Base-by-base conservation (phyloP, 2,113 vertebrate species). In the Dicentrarchus labrax region DNA sequence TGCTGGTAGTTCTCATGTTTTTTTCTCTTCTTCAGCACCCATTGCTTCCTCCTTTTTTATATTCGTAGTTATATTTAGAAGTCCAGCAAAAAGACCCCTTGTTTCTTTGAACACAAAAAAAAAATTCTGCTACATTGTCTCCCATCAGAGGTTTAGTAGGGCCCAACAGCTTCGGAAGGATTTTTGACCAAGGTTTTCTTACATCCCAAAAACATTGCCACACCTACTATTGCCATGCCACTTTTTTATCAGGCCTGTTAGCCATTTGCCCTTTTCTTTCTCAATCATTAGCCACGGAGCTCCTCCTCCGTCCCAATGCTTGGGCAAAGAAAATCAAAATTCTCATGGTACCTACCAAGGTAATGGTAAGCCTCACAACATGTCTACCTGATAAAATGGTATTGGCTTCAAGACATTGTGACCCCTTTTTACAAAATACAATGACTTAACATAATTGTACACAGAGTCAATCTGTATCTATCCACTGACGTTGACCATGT, bases 161-260 rank as follows among this genome's bases (percentile, higher is more conserved):
- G 95, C 96, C 96, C 96, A 96, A 96, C 95, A 95, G 96, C 96
- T 97, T 96, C 92, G 98, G 97, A 99, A 99, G 98, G 98, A 98
- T 99, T 99, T 99, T 99, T 99, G 98, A 99, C 98, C 97, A 99
- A 97, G 97, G 97, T 98, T 97, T 96, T 97, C 94, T 91, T 86
- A 87, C 91, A 89, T 90, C 88, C 86, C 87, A 97, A 98, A 98
- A 97, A 97, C 97, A 94, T 95, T 99, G 98, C 98, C 98, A 99
- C 97, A 99, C 97, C 97, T 99, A 97, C 97, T 97, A 95, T 96
- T 88, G 86, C 94, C 95, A 93, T 91, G 93, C 89, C 94, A 93
- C 94, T 81, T 95, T 83, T 95, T 91, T 85, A 90, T 90, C 90
- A 85, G 96, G 95, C 93, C 92, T 94, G 6, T 93, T 93, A 95